Percentiles rank a stretch among this genome's conserved stretches.
Conservation (phyloP, 1,140 invertebrate genomes). For the Diorhabda elongata region DNA sequence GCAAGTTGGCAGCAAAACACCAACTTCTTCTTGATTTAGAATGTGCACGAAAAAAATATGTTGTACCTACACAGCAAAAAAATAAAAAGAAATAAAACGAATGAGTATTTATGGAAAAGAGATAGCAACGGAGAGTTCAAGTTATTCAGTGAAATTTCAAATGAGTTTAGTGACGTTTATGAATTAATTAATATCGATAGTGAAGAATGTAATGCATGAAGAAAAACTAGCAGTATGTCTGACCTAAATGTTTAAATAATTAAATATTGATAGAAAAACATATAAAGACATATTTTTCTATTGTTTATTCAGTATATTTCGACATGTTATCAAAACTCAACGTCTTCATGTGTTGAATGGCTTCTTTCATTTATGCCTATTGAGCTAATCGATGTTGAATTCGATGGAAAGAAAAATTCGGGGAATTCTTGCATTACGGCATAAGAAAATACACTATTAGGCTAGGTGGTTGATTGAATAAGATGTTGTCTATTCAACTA, state of each 20-base stretch:
- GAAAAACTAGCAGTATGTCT: no score
- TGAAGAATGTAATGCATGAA: slow-evolving; percentile 1
- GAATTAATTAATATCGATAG: slow-evolving; percentile 6
- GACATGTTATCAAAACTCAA: no score
- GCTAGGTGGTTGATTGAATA: background rate
- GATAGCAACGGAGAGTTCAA: slow-evolving; percentile 6
- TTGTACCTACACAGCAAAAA: background rate
- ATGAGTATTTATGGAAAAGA: slow-evolving; percentile 7
- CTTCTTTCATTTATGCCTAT: background rate
- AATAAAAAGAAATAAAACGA: slow-evolving; percentile 7
- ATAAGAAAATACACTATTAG: slow-evolving; percentile 4
- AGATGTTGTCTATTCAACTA: no score
- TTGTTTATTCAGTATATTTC: no score
- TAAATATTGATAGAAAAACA: background rate
- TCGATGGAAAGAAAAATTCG: slow-evolving; percentile 5
- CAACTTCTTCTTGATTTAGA: slow-evolving; percentile 6
- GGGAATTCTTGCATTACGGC: background rate
- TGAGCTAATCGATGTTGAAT: slow-evolving; percentile 12
- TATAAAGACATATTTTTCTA: background rate
- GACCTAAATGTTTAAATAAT: no score
- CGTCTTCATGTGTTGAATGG: background rate
- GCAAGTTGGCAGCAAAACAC: background rate
- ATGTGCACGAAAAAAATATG: slow-evolving; percentile 3
- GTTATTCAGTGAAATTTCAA: slow-evolving; percentile 2
- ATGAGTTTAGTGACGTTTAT: slow-evolving; percentile 10